Conservation (phyloP, 2,888 invertebrate species). For the Megaustenia siamemsis region DNA sequence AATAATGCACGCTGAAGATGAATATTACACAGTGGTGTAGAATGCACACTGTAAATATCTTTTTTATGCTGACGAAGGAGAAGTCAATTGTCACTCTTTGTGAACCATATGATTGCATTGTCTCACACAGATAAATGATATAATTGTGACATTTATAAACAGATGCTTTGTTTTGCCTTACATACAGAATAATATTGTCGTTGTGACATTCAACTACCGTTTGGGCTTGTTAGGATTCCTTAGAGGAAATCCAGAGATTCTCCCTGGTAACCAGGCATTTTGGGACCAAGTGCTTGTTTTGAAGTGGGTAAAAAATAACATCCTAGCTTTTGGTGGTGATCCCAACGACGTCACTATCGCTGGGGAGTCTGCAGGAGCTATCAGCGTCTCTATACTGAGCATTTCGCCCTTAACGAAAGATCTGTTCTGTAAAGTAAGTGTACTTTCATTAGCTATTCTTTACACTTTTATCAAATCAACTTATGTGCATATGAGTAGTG, state of each 20-base stretch:
- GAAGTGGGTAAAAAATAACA: conserved; percentile 10
- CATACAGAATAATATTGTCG: background rate
- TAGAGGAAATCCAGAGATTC: background rate
- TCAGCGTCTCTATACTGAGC: conserved; percentile 19
- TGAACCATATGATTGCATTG: no score
- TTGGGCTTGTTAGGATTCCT: conserved; percentile 6
- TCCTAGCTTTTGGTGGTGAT: conserved; percentile 27
- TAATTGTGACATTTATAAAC: no score
- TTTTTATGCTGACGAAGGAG: no score
- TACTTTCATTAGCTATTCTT: no score
- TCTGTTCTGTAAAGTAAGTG: background rate
- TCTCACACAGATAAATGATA: no score
- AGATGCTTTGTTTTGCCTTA: no score
- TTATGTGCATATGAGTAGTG: no score
- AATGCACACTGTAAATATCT: no score
- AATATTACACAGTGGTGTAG: no score
- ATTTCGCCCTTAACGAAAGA: background rate
- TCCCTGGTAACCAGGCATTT: conserved; percentile 14
- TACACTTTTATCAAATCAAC: no score
- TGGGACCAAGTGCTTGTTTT: background rate
- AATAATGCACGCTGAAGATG: no score
- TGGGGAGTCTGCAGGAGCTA: conserved; percentile 16
- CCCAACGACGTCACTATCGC: conserved; percentile 3
- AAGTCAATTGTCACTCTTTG: no score
- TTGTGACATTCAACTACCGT: conserved; percentile 21